Base-by-base conservation (phyloP, 2,888 invertebrate genomes). In the Taphrorychus bicolor region DNA sequence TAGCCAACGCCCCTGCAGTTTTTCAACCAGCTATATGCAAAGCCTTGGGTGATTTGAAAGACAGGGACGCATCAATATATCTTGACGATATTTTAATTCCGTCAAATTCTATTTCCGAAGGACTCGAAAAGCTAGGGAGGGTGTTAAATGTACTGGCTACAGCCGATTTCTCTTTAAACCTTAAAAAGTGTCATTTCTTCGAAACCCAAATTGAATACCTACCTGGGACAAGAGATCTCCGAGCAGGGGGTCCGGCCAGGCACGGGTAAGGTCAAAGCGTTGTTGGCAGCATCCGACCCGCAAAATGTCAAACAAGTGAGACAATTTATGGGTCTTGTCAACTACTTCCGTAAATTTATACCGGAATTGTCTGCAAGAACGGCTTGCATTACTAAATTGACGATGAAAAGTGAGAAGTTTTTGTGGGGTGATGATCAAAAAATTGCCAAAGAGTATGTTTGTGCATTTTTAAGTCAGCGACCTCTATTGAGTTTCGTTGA, bases 21-120 rank as follows among this genome's bases (percentile, higher is more conserved):
- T 80, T 77, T 68, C 76, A 78, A 51, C 54, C 73, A n/a, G 67
- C 74, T 9, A 73, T 78, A 59, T 75, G 76, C 51, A 63, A 61
- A 2, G 71, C 71, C 0, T 65, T 77, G 14, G 56, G 56, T 1
- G 52, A 61, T 42, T 65, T 77, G 14, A 54, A 49, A 1, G 52
- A 61, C 42, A 45, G n/a, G 24, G 56, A 40, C 17, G 61, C 56
- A 7, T 18, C 61, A 5, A 49, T 56, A 11, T 66, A 66, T 19
- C n/a, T 66, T 2, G 61, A 66, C 23, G 66, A 56, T 18, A 54
- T 66, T 14, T 51, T 66, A 22, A 66, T 66, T 22, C 53, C 66
- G 11, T 66, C 61, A 49, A 49, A 11, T 2, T 21, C 54, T 3
- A 16, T 72, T 1, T 5, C 16, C n/a, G 41, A 62, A 19, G 42